A percentile compares a stretch with the other conserved stretches of the same genome.
These are phyloP conservation scores for Dasysyrphus albostriatus DNA, from an alignment of 2,888 invertebrate genomes.

Conservation along the genomic window DNA sequence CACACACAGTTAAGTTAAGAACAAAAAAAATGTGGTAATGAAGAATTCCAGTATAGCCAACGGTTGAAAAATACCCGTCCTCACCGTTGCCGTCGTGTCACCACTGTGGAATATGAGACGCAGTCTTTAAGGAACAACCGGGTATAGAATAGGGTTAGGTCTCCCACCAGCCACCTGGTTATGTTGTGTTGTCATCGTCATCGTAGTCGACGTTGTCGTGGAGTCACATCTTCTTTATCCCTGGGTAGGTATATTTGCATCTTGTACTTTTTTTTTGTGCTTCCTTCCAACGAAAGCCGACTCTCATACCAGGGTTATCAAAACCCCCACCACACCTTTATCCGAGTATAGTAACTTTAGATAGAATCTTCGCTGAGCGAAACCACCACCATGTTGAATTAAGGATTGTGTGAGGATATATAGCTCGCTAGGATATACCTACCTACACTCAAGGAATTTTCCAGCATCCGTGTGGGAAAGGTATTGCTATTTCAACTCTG, in stretches of 20 bases:
- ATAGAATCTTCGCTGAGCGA: conserved; percentile 31
- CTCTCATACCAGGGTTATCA: conserved; percentile 46
- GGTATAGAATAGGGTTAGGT: conserved; percentile 69
- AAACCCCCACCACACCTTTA: background rate
- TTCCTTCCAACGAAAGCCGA: conserved; percentile 56
- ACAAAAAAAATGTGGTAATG: conserved; percentile 31
- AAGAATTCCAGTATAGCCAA: conserved; percentile 64
- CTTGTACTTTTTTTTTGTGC: conserved; percentile 45
- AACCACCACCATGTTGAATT: conserved; percentile 72
- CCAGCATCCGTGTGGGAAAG: conserved; percentile 71
- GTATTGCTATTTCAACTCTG: conserved; percentile 72
- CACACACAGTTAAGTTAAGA: conserved; percentile 15
- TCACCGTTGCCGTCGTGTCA: background rate
- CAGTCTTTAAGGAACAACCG: conserved; percentile 63
- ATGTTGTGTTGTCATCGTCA: conserved; percentile 63
- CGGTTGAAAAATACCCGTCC: conserved; percentile 62
- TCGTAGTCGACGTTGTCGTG: conserved; percentile 53
- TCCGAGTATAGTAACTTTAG: conserved; percentile 56
- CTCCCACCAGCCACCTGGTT: conserved; percentile 73
- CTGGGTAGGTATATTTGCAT: conserved; percentile 72
- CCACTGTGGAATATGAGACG: conserved; percentile 51
- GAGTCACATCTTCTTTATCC: conserved; percentile 75
- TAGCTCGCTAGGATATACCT: conserved; percentile 63
- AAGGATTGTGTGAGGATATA: conserved; percentile 70
- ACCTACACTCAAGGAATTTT: conserved; percentile 68